Evolutionary conservation across 2,113 vertebrate species (phyloP), one percentile per base, ranked within the genome.

Genomic region (Nipponia nippon): DNA sequence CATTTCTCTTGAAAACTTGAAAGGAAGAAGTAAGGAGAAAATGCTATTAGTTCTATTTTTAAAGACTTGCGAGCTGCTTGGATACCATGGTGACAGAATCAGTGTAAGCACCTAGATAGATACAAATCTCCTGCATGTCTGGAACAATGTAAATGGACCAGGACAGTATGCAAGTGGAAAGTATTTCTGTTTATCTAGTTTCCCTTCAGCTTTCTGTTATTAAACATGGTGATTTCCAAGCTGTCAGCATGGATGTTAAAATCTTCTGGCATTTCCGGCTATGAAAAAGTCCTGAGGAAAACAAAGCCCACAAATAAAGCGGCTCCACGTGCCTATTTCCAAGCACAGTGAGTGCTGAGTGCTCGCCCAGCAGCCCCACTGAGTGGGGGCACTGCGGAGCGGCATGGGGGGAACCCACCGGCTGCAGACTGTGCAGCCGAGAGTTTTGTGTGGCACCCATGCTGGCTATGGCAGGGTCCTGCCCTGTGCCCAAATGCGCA

Each of bases 41-140:
- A 91, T 50, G 84, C 49, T 83, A 42, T 96, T 91, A 91, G 75
- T 70, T 94, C 82, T 97, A 77, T 94, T 95, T 97, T 95, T 93
- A 90, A 91, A 30, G 87, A 38, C 75, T 32, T 42, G 61, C 20
- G 13, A 87, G 83, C 90, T 70, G 58, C 58, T 50, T 44, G 49
- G 92, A 50, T 93, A 40, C 92, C 92, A 77, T 93, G 79, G 96
- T 90, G 93, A 96, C 93, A 49, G 92, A 21, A 38, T 5, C 11
- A 11, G 70, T 96, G 84, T 36, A 19, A 95, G 87, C 84, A 93
- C 69, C 69, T 67, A 46, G 79, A 4, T 13, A 44, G 86, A n/a
- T 61, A 72, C 16, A 80, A 13, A 90, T 75, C 90, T 91, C 77
- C 81, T 40, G 73, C 73, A 1, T 46, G 90, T 49, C 84, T 72